A percentile compares a stretch with the other conserved stretches of the same genome.
Evolutionary conservation across 1,140 invertebrate genomes (phyloP).

Genomic region (Apis laboriosa): DNA sequence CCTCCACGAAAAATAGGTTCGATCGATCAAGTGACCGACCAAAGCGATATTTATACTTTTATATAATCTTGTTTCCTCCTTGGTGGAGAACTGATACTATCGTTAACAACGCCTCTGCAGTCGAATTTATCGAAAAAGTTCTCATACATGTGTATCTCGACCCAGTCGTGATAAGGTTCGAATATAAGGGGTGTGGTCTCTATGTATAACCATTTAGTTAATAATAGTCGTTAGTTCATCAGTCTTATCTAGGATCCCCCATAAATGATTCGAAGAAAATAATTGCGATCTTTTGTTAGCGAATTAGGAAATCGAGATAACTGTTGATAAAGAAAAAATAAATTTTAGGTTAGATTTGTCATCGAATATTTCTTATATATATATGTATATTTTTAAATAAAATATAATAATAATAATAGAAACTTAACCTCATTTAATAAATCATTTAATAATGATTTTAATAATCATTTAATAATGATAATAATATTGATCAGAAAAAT

Average conservation of each 20-base stretch:
- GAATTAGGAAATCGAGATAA: background rate
- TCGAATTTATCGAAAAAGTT: constrained; percentile 35
- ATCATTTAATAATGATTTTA: no score
- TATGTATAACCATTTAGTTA: constrained; percentile 1
- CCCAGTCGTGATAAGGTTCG: constrained; percentile 31
- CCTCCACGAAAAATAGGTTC: background rate
- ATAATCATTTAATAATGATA: no score
- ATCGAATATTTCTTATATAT: background rate
- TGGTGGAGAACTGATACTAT: background rate
- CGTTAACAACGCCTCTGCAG: background rate
- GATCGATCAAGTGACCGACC: constrained; percentile 22
- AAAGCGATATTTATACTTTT: constrained; percentile 9
- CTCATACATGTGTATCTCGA: constrained; percentile 9
- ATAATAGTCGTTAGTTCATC: constrained; percentile 4
- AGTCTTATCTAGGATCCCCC: background rate
- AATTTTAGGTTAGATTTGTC: background rate
- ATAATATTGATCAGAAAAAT: no score
- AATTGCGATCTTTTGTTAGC: background rate
- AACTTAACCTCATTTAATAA: no score
- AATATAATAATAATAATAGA: no score
- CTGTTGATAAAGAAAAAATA: background rate
- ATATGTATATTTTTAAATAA: background rate
- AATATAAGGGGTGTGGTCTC: constrained; percentile 26
- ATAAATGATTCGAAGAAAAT: background rate
- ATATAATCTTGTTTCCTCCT: background rate